Conservation (phyloP, 2,113 vertebrate genomes). For the Sterna hirundo region DNA sequence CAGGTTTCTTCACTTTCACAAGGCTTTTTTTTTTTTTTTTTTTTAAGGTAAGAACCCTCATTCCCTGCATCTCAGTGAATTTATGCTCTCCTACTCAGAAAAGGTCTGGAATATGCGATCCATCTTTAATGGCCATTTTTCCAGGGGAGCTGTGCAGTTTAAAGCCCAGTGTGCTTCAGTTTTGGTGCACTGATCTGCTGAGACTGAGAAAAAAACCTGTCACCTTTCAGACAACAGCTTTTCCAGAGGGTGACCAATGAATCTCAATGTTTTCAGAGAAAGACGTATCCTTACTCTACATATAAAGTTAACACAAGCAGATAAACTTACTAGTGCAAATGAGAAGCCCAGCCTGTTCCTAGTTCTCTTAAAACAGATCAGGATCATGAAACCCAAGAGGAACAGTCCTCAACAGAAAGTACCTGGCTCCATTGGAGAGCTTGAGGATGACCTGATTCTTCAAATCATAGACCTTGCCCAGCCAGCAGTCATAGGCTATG, state of each 20-base stretch:
- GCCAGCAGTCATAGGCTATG: slow-evolving; percentile 97
- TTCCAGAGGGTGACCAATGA: neutral
- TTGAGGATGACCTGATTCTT: slow-evolving; percentile 98
- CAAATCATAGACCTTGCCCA: slow-evolving; percentile 96
- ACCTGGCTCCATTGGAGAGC: slow-evolving; percentile 98
- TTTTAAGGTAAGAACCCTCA: neutral
- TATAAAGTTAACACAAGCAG: neutral
- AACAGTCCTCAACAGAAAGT: neutral
- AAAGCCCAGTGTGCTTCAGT: neutral
- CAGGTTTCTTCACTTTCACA: neutral
- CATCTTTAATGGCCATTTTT: neutral
- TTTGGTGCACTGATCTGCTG: neutral
- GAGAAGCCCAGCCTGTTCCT: neutral
- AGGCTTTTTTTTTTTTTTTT: neutral
- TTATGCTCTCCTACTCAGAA: neutral
- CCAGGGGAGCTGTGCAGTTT: neutral
- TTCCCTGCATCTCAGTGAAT: neutral
- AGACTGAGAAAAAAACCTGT: neutral
- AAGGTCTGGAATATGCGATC: neutral
- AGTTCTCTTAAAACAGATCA: neutral
- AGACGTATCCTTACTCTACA: neutral
- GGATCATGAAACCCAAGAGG: neutral
- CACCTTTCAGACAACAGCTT: neutral
- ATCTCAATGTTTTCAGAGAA: neutral
- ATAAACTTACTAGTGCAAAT: neutral